Evolutionary conservation across 2,888 invertebrate species (phyloP).

Genomic region (Sycophila texana): DNA sequence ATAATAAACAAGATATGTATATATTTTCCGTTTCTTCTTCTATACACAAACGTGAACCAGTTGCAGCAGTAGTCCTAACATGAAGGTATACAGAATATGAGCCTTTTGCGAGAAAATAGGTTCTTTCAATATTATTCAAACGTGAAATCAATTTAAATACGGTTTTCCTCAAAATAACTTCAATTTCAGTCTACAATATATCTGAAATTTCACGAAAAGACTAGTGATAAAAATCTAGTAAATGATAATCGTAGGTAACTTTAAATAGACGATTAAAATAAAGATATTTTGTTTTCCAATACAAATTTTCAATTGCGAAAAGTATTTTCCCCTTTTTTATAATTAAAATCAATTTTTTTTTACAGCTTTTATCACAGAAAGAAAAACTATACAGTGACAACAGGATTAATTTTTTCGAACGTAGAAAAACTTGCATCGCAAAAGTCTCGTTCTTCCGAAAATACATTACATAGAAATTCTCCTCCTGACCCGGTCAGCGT

Average conservation of each 20-base stretch:
- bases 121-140: no score
- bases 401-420: constrained; percentile 22
- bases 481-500: not conserved
- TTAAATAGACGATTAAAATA: not conserved
- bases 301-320: no score
- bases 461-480: not conserved
- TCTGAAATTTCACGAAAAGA: no score
- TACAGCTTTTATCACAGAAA: not conserved
- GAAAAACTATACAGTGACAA: not conserved
- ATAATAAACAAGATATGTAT: constrained; percentile 57
- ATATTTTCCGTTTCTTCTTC: constrained; percentile 40
- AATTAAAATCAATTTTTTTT: not conserved
- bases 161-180: no score
- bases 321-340: not conserved
- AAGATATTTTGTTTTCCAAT: not conserved
- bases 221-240: no score
- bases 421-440: not conserved
- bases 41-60: constrained; percentile 42
- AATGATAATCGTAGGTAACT: not conserved
- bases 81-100: constrained; percentile 38
- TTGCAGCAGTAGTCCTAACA: constrained; percentile 27
- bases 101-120: constrained; percentile 19
- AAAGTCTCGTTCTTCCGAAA: constrained; percentile 3
- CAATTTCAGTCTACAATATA: no score
- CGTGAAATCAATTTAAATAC: no score